Evolutionary conservation across 1,140 invertebrate genomes (phyloP).

Genomic region (Caenorhabditis briggsae): DNA sequence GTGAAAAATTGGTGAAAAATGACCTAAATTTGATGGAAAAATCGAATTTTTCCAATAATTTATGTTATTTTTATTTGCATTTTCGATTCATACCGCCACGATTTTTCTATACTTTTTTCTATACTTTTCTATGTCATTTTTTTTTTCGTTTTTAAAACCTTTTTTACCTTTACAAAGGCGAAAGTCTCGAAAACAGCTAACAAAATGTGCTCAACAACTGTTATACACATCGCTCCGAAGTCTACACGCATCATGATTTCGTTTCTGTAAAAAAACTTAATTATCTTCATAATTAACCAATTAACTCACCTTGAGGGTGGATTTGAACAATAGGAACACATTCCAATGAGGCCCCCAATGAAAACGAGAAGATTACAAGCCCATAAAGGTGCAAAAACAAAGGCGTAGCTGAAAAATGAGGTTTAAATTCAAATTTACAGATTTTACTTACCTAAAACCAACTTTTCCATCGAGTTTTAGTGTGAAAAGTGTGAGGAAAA

Average conservation of each 20-base stretch:
- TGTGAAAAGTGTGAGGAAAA: conserved; percentile 90
- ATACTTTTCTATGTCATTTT: background rate
- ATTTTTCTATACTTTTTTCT: no score
- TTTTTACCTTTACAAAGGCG: conserved; percentile 90
- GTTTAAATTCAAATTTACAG: conserved; percentile 75
- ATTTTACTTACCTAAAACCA: background rate
- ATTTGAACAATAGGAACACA: conserved; percentile 93
- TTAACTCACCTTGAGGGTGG: conserved; percentile 86
- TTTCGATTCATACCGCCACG: no score
- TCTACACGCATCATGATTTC: conserved; percentile 95
- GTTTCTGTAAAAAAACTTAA: conserved; percentile 81
- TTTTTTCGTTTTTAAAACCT: conserved; percentile 72
- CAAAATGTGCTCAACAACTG: conserved; percentile 90
- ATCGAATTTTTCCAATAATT: no score
- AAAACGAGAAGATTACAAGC: conserved; percentile 94
- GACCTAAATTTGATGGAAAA: no score
- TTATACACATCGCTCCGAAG: conserved; percentile 96
- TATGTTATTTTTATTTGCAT: no score
- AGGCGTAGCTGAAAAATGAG: conserved; percentile 92
- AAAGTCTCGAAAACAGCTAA: conserved; percentile 95
- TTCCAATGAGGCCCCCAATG: conserved; percentile 88
- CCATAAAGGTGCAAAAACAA: conserved; percentile 93
- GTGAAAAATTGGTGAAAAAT: background rate
- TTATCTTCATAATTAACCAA: conserved; percentile 43
- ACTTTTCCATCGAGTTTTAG: conserved; percentile 85